Percentiles rank a stretch among this genome's conserved stretches.
These are phyloP conservation scores for Palythoa caribaeorum DNA, from an alignment of 92 coral and sea anemone species.

Conservation along the genomic window DNA sequence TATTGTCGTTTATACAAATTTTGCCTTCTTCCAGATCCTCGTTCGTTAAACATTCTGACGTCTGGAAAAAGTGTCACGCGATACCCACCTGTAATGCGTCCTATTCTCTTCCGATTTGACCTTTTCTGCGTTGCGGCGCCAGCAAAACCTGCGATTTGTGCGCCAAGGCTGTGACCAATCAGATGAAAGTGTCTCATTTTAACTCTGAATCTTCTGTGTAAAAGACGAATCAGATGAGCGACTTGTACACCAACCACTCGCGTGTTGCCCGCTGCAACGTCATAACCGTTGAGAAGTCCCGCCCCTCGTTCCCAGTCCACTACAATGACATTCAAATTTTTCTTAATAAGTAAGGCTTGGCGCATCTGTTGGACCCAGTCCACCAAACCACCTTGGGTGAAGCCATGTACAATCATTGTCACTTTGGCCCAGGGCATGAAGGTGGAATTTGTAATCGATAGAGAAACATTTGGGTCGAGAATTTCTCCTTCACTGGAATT, in stretches of 20 bases:
- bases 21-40: too few relatives aligned
- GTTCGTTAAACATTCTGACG: too few relatives aligned
- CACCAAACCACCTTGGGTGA: conserved; percentile 68
- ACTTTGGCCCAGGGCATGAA: conserved; percentile 64
- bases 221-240: conserved; percentile 61
- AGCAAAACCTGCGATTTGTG: conserved; percentile 86
- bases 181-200: conserved; percentile 64
- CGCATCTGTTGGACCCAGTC: conserved; percentile 79
- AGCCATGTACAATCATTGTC: conserved; percentile 83
- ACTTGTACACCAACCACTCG: conserved; percentile 82
- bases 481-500: conserved; percentile 44
- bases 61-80: neutral
- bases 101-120: conserved; percentile 50
- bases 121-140: conserved; percentile 57
- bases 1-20: too few relatives aligned
- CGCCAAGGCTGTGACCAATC: conserved; percentile 92
- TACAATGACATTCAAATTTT: conserved; percentile 76
- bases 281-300: conserved; percentile 53
- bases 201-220: conserved; percentile 56
- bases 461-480: conserved; percentile 45
- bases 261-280: conserved; percentile 83
- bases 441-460: conserved; percentile 61
- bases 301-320: conserved; percentile 88
- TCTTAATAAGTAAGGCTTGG: conserved; percentile 71
- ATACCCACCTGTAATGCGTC: conserved; percentile 79